Evolutionary conservation across 1,140 invertebrate genomes (phyloP).

Genomic region (Lycorma delicatula): DNA sequence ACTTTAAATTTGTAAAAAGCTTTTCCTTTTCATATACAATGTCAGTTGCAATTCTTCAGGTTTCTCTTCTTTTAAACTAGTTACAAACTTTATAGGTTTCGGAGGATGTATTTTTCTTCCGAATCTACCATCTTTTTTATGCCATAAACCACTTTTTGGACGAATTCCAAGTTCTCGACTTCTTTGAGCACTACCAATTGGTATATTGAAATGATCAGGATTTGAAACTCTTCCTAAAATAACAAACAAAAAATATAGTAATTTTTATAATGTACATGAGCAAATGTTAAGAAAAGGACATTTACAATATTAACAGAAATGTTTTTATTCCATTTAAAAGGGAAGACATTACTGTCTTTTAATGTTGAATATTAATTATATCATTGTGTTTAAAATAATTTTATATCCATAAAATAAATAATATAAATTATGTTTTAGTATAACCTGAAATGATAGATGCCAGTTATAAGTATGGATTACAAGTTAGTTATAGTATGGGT

Average conservation of each 20-base stretch:
- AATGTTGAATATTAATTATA: no score
- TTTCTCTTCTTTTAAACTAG: not conserved
- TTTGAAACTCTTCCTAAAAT: slow-evolving; percentile 73
- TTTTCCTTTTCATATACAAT: slow-evolving; percentile 6
- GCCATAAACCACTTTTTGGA: slow-evolving; percentile 85
- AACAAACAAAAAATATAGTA: slow-evolving; percentile 4
- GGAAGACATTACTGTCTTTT: no score
- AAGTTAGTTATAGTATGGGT: no score
- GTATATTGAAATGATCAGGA: slow-evolving; percentile 57
- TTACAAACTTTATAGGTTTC: slow-evolving; percentile 43
- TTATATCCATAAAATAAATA: no score
- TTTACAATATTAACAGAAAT: no score
- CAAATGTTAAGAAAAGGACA: no score
- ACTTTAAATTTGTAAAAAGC: not conserved
- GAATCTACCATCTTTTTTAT: slow-evolving; percentile 78
- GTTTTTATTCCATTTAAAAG: no score
- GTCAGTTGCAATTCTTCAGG: slow-evolving; percentile 11
- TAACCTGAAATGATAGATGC: no score
- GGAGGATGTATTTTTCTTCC: slow-evolving; percentile 76
- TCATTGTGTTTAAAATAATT: no score
- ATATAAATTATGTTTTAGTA: no score
- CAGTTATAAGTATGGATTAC: no score
- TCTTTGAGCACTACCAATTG: slow-evolving; percentile 72
- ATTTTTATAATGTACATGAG: no score
- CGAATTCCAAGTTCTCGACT: slow-evolving; percentile 78